These are phyloP conservation scores for Lepeophtheirus salmonis DNA, from an alignment of 1,140 invertebrate species.

Conservation along the genomic window DNA sequence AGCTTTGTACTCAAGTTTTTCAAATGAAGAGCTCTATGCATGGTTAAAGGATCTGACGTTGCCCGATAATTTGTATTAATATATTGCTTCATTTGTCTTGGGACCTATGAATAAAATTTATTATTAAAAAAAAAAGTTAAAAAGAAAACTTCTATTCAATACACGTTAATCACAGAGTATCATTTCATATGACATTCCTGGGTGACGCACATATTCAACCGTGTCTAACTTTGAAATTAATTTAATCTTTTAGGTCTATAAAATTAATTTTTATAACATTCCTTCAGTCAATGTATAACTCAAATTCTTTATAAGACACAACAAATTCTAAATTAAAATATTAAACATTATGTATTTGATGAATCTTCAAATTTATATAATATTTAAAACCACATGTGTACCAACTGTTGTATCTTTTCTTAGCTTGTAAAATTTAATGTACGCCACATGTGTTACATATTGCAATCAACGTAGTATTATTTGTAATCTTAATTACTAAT, in stretches of 20 bases:
- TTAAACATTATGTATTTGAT: too few species aligned
- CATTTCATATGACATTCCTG: not conserved
- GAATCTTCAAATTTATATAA: too few species aligned
- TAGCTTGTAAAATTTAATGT: too few species aligned
- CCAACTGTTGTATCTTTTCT: too few species aligned
- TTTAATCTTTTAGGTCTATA: not conserved
- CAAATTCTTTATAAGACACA: too few species aligned
- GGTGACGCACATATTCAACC: not conserved
- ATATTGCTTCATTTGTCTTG: not conserved
- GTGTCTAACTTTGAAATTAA: not conserved
- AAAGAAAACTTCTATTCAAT: not conserved
- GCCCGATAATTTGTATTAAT: conserved; percentile 2
- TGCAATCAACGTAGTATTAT: too few species aligned
- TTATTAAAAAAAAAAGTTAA: not conserved
- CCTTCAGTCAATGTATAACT: too few species aligned
- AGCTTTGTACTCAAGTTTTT: conserved; percentile 46
- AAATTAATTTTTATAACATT: too few species aligned
- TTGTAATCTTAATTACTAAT: too few species aligned
- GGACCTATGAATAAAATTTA: not conserved
- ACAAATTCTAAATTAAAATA: too few species aligned
- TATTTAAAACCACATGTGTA: too few species aligned
- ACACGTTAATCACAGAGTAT: not conserved
- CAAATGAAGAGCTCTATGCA: conserved; percentile 51
- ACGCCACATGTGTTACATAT: too few species aligned
- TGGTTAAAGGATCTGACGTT: conserved; percentile 5